Evolutionary conservation across 2,113 vertebrate genomes (phyloP).

Genomic region (Pelmatolapia mariae): DNA sequence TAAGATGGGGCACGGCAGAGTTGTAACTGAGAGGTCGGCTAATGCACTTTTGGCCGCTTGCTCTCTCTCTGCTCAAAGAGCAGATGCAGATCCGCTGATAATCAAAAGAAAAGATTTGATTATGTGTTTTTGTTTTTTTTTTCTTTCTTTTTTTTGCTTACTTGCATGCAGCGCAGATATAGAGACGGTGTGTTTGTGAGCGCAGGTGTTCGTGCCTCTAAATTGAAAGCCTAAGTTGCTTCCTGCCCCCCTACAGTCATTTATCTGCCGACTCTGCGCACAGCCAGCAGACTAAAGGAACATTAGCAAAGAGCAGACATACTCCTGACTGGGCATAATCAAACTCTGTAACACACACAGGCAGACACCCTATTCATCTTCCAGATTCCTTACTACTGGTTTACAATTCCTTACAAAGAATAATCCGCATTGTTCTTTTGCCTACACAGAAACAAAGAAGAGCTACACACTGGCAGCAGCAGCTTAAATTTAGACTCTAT

Average conservation of each 20-base stretch:
- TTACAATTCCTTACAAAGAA: neutral
- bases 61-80: neutral
- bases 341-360: neutral
- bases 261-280: slow-evolving; percentile 18
- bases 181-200: neutral
- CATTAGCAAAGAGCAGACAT: slow-evolving; percentile 1
- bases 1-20: slow-evolving; percentile 12
- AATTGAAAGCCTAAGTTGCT: slow-evolving; percentile 5
- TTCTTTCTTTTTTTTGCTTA: neutral
- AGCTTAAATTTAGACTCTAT: neutral
- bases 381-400: neutral
- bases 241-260: neutral
- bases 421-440: neutral
- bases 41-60: slow-evolving; percentile 22
- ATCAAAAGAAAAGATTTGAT: neutral
- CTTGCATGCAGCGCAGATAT: neutral
- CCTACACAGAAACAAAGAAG: neutral
- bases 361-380: neutral
- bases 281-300: slow-evolving; percentile 4
- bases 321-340: slow-evolving; percentile 20
- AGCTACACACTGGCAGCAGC: neutral
- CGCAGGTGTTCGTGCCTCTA: slow-evolving; percentile 18
- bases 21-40: slow-evolving; percentile 34
- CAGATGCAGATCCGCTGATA: neutral
- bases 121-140: too few species aligned